Evolutionary conservation across 2,113 vertebrate genomes (phyloP).

Genomic region (Callopanchax toddi): DNA sequence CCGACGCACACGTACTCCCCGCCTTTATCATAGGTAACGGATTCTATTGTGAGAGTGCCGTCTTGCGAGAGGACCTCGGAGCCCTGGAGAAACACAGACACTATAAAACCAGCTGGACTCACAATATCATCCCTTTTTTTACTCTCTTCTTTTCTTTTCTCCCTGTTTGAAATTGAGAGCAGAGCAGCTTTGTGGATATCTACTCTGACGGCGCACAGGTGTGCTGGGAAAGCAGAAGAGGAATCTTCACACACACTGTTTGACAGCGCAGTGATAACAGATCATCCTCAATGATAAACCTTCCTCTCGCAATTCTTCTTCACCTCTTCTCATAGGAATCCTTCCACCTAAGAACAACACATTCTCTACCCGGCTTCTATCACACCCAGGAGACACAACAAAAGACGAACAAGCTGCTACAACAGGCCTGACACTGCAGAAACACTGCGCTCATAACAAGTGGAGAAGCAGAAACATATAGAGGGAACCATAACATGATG

Average conservation of each 20-base stretch:
- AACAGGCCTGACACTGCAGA: constrained; percentile 36
- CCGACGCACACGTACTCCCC: constrained; percentile 85
- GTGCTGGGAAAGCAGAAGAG: constrained; percentile 49
- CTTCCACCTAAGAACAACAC: constrained; percentile 40
- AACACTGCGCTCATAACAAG: constrained; percentile 35
- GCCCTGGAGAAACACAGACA: constrained; percentile 67
- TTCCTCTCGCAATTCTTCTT: constrained; percentile 37
- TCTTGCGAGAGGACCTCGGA: constrained; percentile 61
- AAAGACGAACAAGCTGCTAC: constrained; percentile 40
- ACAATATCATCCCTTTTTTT: not conserved
- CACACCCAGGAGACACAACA: constrained; percentile 62
- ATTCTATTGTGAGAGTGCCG: constrained; percentile 62
- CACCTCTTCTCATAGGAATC: constrained; percentile 56
- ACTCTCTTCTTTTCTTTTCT: constrained; percentile 8
- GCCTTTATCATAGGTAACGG: constrained; percentile 61
- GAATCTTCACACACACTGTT: constrained; percentile 43
- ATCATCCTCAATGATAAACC: constrained; percentile 47
- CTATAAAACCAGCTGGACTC: constrained; percentile 25
- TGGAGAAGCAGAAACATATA: constrained; percentile 2
- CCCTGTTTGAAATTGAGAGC: constrained; percentile 5
- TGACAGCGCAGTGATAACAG: constrained; percentile 46
- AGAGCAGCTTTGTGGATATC: constrained; percentile 18
- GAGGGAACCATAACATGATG: not conserved
- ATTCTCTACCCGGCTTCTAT: constrained; percentile 35
- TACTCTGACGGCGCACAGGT: not conserved